Base-by-base conservation (phyloP, 2,888 invertebrate genomes). In the Epinotia demarniana region DNA sequence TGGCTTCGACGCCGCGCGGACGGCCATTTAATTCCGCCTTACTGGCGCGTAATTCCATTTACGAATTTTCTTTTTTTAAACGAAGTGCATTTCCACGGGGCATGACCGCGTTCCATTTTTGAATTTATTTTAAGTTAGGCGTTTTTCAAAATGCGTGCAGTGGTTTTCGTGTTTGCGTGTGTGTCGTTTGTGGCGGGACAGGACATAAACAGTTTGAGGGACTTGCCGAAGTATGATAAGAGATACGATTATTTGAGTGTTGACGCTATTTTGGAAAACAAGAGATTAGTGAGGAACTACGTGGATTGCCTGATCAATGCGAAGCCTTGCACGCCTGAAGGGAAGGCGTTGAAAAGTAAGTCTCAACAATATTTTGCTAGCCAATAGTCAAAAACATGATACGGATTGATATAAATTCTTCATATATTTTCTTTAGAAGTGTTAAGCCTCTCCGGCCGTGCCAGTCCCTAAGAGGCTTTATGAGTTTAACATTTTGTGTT, bases 251-350 rank as follows among this genome's bases (percentile, higher is more conserved):
- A 96, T 86, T 89, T 97, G 80, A 96, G 97, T 86, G 91, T 97
- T 39, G 96, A 97, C 79, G 95, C 95, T 63, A 95, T 97, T 80
- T 92, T 97, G 81, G 94, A 95, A 67, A 97, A 96, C 86, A 95
- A 96, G 81, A 93, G 96, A 82, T 90, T 97, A 80, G 95, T 97
- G 68, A 95, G 95, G 78, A 96, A 96, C 84, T 97, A 97, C 89
- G 95, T 96, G 81, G 95, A 96, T 75, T 97, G 97, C 86, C 89
- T 97, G 69, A 91, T 96, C 76, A 95, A 95, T 79, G 92, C 95
- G 78, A 96, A 96, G 80, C 95, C 96, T 68, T 97, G 97, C 86
- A 95, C 96, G 57, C 96, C 96, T 2, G 96, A 97, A 90, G 97
- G 96, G 79, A 95, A 95, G 81, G 96, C 96, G 77, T 90, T 97